These are phyloP conservation scores for Typhlomys cinereus DNA, from an alignment of 2,113 vertebrate genomes.

Conservation along the genomic window DNA sequence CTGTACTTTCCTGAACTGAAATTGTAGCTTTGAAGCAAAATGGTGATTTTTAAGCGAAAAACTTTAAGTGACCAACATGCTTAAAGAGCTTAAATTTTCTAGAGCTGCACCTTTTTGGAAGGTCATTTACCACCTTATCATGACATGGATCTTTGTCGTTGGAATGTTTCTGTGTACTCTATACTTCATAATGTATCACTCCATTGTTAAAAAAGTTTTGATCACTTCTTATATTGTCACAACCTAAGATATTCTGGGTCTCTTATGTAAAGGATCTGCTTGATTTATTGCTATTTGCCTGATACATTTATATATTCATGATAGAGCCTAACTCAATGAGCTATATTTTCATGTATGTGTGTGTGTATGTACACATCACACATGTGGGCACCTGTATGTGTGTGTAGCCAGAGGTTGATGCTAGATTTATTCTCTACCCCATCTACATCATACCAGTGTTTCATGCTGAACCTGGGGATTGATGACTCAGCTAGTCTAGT, in stretches of 20 bases:
- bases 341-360: not conserved
- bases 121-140: constrained; percentile 56
- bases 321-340: not conserved
- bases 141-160: constrained; percentile 66
- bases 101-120: constrained; percentile 65
- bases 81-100: constrained; percentile 66
- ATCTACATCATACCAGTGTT: no score
- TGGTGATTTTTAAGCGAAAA: constrained; percentile 61
- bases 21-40: constrained; percentile 71
- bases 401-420: no score
- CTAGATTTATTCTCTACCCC: no score
- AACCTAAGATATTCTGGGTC: constrained; percentile 49
- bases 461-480: no score
- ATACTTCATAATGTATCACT: constrained; percentile 55
- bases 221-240: constrained; percentile 53
- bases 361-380: no score
- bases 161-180: constrained; percentile 68
- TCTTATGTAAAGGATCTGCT: not conserved
- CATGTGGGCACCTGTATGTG: no score
- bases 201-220: constrained; percentile 64
- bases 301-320: not conserved
- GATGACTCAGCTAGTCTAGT: no score
- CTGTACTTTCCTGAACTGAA: constrained; percentile 59
- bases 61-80: not conserved
- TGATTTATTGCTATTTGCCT: not conserved